Percentiles rank a stretch among this genome's conserved stretches.
Evolutionary conservation across 2,797 vertebrate species (phyloP).

Genomic region (Tarsius wallacei): DNA sequence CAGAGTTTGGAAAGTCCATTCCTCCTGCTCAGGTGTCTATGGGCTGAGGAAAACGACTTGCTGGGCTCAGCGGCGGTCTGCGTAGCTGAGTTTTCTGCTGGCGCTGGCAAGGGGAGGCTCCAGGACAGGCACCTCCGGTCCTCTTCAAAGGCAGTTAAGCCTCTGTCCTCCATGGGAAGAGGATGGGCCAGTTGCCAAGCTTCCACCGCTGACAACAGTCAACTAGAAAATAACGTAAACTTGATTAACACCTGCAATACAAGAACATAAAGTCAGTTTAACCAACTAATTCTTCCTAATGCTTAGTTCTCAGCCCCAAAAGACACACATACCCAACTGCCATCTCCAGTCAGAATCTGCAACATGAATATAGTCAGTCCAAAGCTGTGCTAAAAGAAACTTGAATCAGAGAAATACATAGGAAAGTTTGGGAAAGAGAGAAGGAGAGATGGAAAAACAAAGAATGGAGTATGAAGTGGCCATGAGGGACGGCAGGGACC

Average conservation of each 20-base stretch:
- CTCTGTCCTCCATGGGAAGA: constrained; percentile 76
- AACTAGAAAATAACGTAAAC: constrained; percentile 48
- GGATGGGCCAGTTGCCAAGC: rapidly evolving
- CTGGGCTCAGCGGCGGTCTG: constrained; percentile 86
- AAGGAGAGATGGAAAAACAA: not conserved
- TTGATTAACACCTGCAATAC: not conserved
- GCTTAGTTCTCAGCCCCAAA: not conserved
- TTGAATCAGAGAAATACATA: not conserved
- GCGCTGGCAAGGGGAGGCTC: rapidly evolving
- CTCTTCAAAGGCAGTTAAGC: rapidly evolving
- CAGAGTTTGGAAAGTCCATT: constrained; percentile 88
- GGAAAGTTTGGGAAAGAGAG: not conserved
- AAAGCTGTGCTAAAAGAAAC: not conserved
- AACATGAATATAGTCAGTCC: rapidly evolving
- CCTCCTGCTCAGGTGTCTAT: constrained; percentile 87
- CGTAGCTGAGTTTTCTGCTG: rapidly evolving
- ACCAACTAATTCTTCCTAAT: not conserved
- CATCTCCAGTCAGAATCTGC: not conserved
- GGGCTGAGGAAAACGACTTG: constrained; percentile 89
- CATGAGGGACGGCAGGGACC: not conserved
- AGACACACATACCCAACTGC: not conserved
- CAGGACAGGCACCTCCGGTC: not conserved
- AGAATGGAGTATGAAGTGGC: rapidly evolving
- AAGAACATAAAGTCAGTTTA: too few relatives aligned
- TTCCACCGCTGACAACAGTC: not conserved